Base-by-base conservation (phyloP, 2,888 invertebrate species). In the Polietes domitor region DNA sequence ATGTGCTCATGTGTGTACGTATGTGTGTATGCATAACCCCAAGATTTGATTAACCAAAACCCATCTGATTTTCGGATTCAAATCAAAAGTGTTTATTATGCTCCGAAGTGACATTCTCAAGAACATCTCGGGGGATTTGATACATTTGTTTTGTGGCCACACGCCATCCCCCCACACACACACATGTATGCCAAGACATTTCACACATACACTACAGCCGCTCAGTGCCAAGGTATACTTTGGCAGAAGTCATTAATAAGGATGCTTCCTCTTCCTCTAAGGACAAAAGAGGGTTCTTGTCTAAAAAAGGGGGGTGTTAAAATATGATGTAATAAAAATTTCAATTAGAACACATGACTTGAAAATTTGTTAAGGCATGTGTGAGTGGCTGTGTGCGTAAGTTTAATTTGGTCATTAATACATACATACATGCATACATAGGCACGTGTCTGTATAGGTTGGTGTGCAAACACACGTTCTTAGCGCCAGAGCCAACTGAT, bases 1-100 rank as follows among this genome's bases (percentile, higher is more conserved):
- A n/a, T n/a, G n/a, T n/a, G n/a, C n/a, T n/a, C n/a, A n/a, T n/a
- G n/a, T n/a, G n/a, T n/a, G n/a, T n/a, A 21, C 3, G 53, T 55
- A 37, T 9, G 37, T 19, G 21, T 61, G 28, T n/a, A 43, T 43
- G 19, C 9, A 17, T 32, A 37, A 43, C 43, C 24, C 12, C 43
- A 43, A 21, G 21, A 68, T 68, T 68, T 68, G 68, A 68, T 68
- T 68, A 68, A 68, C 41, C 65, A 43, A 68, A 68, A 68, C 21
- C 63, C 32, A 17, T 68, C 19, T 41, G 68, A 68, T 68, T 61
- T 37, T 43, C 12, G 43, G 68, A 24, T 24, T 68, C 24, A 68
- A 21, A 68, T 43, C 43, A 68, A 63, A 68, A 43, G 68, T 68
- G 68, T 68, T 68, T 41, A 68, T 68, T 68, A 68, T 68, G 43